phyloP scores from a whole-genome alignment of 2,888 invertebrate species.

The Lithophane ornitopus region DNA sequence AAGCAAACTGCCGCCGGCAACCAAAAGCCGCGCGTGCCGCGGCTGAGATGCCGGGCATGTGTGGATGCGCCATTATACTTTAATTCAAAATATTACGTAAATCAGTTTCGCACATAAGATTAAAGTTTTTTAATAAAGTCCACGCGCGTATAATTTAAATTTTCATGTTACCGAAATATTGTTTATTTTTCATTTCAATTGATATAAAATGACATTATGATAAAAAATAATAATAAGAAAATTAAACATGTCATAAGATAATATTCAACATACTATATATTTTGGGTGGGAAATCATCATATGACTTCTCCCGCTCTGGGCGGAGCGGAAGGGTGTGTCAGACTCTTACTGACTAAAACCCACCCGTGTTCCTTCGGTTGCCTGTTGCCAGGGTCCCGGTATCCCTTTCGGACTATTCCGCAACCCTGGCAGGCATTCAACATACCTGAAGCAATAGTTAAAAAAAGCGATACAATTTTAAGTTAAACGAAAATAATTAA shows the following conservation, averaged over 20 bases:
- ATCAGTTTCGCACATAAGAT: constrained; percentile 12
- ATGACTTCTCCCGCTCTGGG: too few relatives aligned
- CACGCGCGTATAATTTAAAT: constrained; percentile 7
- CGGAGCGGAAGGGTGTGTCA: too few relatives aligned
- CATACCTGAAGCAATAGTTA: constrained; percentile 7
- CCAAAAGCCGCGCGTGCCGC: constrained; percentile 53
- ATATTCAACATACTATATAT: background rate
- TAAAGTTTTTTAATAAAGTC: constrained; percentile 7
- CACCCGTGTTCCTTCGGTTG: too few relatives aligned
- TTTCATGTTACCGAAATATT: constrained; percentile 8
- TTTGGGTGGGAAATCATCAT: too few relatives aligned
- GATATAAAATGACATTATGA: constrained; percentile 15
- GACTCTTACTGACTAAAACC: too few relatives aligned
- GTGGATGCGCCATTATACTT: constrained; percentile 8
- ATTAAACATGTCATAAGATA: constrained; percentile 7
- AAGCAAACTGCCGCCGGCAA: constrained; percentile 60
- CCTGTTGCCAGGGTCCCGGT: too few relatives aligned
- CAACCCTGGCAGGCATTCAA: too few relatives aligned
- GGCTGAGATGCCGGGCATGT: constrained; percentile 38
- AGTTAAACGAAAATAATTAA: constrained; percentile 8
- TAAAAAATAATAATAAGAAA: constrained; percentile 1
- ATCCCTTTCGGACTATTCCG: too few relatives aligned
- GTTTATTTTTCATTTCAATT: constrained; percentile 21
- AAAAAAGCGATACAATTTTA: constrained; percentile 9
- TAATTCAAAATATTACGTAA: constrained; percentile 18